Evolutionary conservation across 53 echinoderm and acorn worm genomes (phyloP), one percentile per base, ranked within the genome.

Genomic region (Holothuria scabra): DNA sequence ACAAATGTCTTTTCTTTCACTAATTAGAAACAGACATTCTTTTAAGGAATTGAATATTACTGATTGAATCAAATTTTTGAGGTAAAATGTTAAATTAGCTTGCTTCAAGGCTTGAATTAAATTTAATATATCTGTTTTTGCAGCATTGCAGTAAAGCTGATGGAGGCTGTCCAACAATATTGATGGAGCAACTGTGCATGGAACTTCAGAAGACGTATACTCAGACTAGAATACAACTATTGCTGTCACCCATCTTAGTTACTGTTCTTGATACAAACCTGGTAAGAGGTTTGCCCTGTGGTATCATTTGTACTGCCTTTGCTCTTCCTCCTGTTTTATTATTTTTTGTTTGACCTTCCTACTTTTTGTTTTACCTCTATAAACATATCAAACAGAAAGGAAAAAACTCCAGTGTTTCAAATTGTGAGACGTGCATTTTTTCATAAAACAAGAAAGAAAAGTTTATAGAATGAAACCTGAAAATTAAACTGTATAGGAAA

Each of bases 151-250:
- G 93, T 35, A 86, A 90, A 75, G 76, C 88, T 16, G 95, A 95
- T 80, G 88, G 82, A n/a, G 84, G 88, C 21, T 90, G 90, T 60
- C 93, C 91, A 28, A 76, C 86, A 0, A 83, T 89, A 14, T 69
- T 89, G 33, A 80, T 96, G 80, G 96, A 93, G 61, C 93, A 92
- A 84, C 71, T 96, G 25, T 93, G 93, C 72, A 86, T 96, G 93
- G 96, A 96, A 82, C 84, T 93, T 58, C 88, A 94, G 65, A 88
- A 87, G 37, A 89, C 90, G 14, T 93, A 93, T 85, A 79, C 58
- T 0, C 89, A 96, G 74, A 96, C 96, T 60, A 96, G 89, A 68
- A 83, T 96, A 46, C 96, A 96, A 71, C 84, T 96, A 19, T 84
- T 96, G 28, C 76, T 96, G 14, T 96, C 96, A 4, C 96, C 96